Evolutionary conservation across 2,888 invertebrate species (phyloP).

Genomic region (Melikaiella ostensackeni): DNA sequence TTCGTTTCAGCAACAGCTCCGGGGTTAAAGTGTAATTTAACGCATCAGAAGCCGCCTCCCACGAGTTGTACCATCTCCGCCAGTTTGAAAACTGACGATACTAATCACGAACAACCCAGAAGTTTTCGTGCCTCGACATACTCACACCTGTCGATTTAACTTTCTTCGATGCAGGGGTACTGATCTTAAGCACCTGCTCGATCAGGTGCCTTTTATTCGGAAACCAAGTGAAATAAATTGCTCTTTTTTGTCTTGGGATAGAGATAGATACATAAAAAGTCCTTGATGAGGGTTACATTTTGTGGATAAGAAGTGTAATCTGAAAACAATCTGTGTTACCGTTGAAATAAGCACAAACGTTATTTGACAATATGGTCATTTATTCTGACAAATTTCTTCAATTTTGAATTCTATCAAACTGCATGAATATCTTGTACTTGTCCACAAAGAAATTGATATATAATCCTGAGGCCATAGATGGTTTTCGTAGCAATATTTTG

Average conservation of each 20-base stretch:
- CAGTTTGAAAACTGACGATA: constrained; percentile 50
- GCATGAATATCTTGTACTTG: too few relatives aligned
- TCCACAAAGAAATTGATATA: too few relatives aligned
- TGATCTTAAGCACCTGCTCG: constrained; percentile 14
- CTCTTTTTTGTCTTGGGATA: neutral
- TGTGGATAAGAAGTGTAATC: too few relatives aligned
- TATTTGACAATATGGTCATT: too few relatives aligned
- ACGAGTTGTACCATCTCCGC: constrained; percentile 46
- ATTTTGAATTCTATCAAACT: too few relatives aligned
- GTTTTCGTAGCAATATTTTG: too few relatives aligned
- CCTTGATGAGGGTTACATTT: too few relatives aligned
- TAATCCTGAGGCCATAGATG: too few relatives aligned
- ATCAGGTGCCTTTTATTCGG: constrained; percentile 10
- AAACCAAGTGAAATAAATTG: constrained; percentile 1
- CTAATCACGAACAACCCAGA: constrained; percentile 53
- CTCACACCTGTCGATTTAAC: constrained; percentile 55
- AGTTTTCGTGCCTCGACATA: constrained; percentile 54
- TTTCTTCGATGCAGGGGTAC: constrained; percentile 11
- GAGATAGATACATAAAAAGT: constrained; percentile 7
- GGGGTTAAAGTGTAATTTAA: constrained; percentile 75
- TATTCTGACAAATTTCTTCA: too few relatives aligned
- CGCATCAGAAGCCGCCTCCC: constrained; percentile 69
- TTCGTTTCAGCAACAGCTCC: constrained; percentile 53
- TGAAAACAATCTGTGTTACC: too few relatives aligned
- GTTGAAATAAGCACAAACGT: too few relatives aligned